Evolutionary conservation across 2,797 vertebrate species (phyloP).

Genomic region (Psittacula echo): DNA sequence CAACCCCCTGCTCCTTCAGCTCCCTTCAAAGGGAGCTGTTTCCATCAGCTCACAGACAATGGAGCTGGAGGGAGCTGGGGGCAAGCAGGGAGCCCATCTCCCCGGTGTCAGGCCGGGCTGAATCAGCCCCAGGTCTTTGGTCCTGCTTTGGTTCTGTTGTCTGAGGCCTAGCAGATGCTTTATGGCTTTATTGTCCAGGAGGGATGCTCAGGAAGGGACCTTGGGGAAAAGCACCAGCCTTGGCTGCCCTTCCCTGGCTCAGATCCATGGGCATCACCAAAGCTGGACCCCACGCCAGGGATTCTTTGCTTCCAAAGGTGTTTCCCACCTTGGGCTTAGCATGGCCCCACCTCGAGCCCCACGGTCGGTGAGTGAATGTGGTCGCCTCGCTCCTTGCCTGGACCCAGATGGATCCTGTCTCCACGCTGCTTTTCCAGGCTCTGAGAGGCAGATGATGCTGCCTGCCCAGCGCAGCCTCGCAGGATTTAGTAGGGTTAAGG

Average conservation of each 20-base stretch:
- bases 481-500: background rate
- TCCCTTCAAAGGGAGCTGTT: background rate
- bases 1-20: background rate
- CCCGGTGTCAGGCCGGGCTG: background rate
- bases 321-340: background rate
- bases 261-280: background rate
- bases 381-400: background rate
- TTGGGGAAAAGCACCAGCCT: background rate
- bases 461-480: background rate
- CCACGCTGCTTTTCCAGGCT: background rate
- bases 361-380: fast-evolving
- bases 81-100: background rate
- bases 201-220: background rate
- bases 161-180: background rate
- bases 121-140: background rate
- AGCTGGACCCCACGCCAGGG: fast-evolving
- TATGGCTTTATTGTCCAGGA: background rate
- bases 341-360: background rate
- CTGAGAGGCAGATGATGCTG: fast-evolving
- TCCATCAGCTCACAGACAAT: background rate
- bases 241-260: background rate
- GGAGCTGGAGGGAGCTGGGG: background rate
- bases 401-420: fast-evolving
- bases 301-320: background rate
- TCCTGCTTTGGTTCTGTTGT: background rate